phyloP scores from a whole-genome alignment of 2,797 vertebrate species.

The Clamator glandarius region DNA sequence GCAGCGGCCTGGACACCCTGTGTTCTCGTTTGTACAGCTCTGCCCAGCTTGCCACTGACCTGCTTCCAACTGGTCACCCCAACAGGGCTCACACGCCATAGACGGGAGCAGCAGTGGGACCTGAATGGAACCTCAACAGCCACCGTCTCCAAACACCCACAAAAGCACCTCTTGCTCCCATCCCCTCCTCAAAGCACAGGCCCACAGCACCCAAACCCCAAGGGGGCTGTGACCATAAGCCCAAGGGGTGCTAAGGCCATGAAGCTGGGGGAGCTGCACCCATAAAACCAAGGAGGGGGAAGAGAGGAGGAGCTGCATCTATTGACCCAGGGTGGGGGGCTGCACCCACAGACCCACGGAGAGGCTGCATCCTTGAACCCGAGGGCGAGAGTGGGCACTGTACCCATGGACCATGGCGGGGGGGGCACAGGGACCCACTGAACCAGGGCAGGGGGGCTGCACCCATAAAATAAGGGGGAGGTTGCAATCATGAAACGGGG shows the following conservation, averaged over 20 bases:
- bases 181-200: not conserved
- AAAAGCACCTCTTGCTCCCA: not conserved
- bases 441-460: not conserved
- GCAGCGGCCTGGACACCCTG: rapidly evolving
- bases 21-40: rapidly evolving
- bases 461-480: too few species aligned
- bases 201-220: not conserved
- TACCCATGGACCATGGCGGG: too few species aligned
- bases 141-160: rapidly evolving
- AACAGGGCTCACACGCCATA: rapidly evolving
- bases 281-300: too few species aligned
- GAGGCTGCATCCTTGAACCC: too few species aligned
- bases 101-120: not conserved
- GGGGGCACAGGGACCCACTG: too few species aligned
- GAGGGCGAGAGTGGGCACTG: too few species aligned
- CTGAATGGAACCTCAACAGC: rapidly evolving
- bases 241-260: too few species aligned
- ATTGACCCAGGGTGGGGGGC: too few species aligned
- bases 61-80: rapidly evolving
- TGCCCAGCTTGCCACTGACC: not conserved
- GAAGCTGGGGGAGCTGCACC: too few species aligned
- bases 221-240: not conserved
- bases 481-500: too few species aligned
- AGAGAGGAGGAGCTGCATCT: too few species aligned
- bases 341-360: too few species aligned